Evolutionary conservation across 2,888 invertebrate genomes (phyloP).

Genomic region (Heliconius sara): DNA sequence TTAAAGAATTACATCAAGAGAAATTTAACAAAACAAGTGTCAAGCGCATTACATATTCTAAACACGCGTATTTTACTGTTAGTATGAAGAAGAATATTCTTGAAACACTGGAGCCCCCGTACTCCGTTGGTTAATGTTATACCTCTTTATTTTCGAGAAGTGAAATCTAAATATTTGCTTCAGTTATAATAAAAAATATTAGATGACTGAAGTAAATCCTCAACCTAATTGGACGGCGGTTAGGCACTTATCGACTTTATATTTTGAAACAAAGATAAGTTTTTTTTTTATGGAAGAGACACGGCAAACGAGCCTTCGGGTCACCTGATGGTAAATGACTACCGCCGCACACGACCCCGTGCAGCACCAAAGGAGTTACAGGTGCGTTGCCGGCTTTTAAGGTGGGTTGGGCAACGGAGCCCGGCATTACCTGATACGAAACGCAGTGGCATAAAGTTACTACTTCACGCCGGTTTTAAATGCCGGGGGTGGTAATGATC

Average conservation of each 20-base stretch:
- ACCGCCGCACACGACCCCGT: too few relatives aligned
- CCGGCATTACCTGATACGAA: too few relatives aligned
- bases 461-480: too few relatives aligned
- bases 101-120: slow-evolving; percentile 45
- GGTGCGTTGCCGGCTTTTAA: too few relatives aligned
- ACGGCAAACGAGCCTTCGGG: too few relatives aligned
- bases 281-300: too few relatives aligned
- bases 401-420: too few relatives aligned
- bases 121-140: slow-evolving; percentile 56
- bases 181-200: slow-evolving; percentile 63
- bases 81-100: slow-evolving; percentile 57
- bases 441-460: too few relatives aligned
- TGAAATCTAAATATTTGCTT: slow-evolving; percentile 63
- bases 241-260: slow-evolving; percentile 46
- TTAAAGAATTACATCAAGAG: not conserved
- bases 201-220: slow-evolving; percentile 57
- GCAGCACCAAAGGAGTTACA: too few relatives aligned
- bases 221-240: slow-evolving; percentile 56
- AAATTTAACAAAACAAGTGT: not conserved
- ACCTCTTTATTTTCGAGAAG: slow-evolving; percentile 59
- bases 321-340: too few relatives aligned
- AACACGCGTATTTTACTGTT: slow-evolving; percentile 49
- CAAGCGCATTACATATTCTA: slow-evolving; percentile 52
- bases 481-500: too few relatives aligned
- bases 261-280: not conserved